Percentiles rank a stretch among this genome's conserved stretches.
These are phyloP conservation scores for Hypselothyrea guttata DNA, from an alignment of 2,888 invertebrate genomes.

Conservation along the genomic window DNA sequence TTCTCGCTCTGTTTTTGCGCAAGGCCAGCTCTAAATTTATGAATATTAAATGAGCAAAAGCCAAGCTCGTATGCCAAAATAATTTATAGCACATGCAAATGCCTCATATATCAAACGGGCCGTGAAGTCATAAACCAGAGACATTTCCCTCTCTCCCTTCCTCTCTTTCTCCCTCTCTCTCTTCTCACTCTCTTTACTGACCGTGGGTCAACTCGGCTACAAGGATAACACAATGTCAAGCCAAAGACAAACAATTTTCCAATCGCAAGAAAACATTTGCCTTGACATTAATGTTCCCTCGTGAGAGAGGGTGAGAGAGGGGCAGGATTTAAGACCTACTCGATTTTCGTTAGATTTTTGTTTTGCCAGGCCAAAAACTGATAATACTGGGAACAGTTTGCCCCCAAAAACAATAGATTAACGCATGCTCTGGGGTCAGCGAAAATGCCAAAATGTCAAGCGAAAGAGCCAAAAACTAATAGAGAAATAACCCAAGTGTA, in stretches of 20 bases:
- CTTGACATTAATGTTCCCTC: constrained; percentile 62
- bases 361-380: constrained; percentile 52
- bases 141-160: background rate
- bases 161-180: background rate
- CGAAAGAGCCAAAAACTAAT: constrained; percentile 28
- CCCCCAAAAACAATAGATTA: constrained; percentile 70
- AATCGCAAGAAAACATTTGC: constrained; percentile 69
- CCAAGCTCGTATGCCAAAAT: constrained; percentile 38
- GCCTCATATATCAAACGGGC: constrained; percentile 67
- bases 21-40: constrained; percentile 60
- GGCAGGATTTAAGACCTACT: constrained; percentile 15
- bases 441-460: constrained; percentile 47
- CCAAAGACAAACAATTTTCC: constrained; percentile 68
- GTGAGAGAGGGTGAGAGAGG: too few species aligned
- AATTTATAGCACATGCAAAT: constrained; percentile 74
- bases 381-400: constrained; percentile 45
- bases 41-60: constrained; percentile 70
- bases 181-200: background rate
- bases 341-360: constrained; percentile 33
- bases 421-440: constrained; percentile 51
- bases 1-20: constrained; percentile 18
- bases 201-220: constrained; percentile 48
- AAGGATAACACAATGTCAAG: constrained; percentile 62
- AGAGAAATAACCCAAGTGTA: constrained; percentile 42
- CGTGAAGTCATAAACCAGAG: constrained; percentile 61